These are phyloP conservation scores for Alces alces DNA, from an alignment of 2,113 vertebrate species.

Conservation along the genomic window DNA sequence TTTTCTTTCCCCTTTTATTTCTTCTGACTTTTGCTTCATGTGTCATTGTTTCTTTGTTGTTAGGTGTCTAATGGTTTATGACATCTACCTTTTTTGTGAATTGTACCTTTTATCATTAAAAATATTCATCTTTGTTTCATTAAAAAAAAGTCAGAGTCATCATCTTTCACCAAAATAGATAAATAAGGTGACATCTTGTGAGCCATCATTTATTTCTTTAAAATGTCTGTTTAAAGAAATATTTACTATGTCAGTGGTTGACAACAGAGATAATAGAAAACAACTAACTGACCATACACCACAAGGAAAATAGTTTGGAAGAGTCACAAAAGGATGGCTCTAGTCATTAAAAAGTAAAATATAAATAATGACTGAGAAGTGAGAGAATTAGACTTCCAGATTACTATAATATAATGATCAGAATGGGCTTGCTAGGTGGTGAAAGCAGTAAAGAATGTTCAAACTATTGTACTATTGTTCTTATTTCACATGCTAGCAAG, in stretches of 20 bases:
- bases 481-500: background rate
- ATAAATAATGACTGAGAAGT: background rate
- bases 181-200: background rate
- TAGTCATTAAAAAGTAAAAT: background rate
- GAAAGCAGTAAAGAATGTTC: background rate
- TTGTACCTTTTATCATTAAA: too few species aligned
- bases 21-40: too few species aligned
- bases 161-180: too few species aligned
- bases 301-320: background rate
- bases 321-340: background rate
- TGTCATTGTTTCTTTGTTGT: too few species aligned
- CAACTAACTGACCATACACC: background rate
- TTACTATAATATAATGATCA: background rate
- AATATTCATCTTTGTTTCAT: too few species aligned
- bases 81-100: too few species aligned
- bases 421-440: background rate
- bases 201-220: background rate
- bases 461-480: background rate
- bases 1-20: too few species aligned
- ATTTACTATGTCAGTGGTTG: background rate
- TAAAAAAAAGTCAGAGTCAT: too few species aligned
- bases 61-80: too few species aligned
- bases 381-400: background rate
- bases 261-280: background rate
- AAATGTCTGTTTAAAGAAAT: background rate